Conservation (phyloP, 2,888 invertebrate species). For the Zele albiditarsus region DNA sequence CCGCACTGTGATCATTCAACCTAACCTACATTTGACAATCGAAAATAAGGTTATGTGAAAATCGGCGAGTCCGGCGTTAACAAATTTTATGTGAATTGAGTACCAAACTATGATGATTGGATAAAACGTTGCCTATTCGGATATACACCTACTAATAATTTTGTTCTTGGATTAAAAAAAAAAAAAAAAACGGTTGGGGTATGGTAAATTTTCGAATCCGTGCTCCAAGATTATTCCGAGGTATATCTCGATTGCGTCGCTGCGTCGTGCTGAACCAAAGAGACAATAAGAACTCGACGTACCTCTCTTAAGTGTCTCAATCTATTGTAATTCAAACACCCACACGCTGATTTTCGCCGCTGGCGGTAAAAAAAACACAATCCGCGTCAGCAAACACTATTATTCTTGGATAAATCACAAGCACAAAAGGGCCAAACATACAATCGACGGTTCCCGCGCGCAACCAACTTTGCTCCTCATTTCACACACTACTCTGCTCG, state of each 20-base stretch:
- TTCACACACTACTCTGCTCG: slow-evolving; percentile 58
- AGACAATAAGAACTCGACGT: neutral
- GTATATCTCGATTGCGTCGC: slow-evolving; percentile 46
- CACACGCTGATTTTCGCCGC: slow-evolving; percentile 57
- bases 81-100: neutral
- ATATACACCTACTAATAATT: neutral
- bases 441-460: slow-evolving; percentile 70
- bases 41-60: slow-evolving; percentile 48
- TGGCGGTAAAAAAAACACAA: slow-evolving; percentile 62
- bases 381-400: slow-evolving; percentile 58
- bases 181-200: neutral
- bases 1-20: slow-evolving; percentile 63
- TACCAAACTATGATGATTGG: neutral
- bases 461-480: slow-evolving; percentile 67
- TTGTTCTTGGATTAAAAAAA: neutral
- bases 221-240: neutral
- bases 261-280: slow-evolving; percentile 36
- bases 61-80: slow-evolving; percentile 12
- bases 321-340: slow-evolving; percentile 59
- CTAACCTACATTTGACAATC: slow-evolving; percentile 70
- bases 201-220: neutral
- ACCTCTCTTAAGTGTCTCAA: slow-evolving; percentile 37
- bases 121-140: neutral
- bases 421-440: slow-evolving; percentile 66
- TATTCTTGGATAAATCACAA: slow-evolving; percentile 51